Conservation (phyloP, 2,888 invertebrate species). For the Lissonota sp. region DNA sequence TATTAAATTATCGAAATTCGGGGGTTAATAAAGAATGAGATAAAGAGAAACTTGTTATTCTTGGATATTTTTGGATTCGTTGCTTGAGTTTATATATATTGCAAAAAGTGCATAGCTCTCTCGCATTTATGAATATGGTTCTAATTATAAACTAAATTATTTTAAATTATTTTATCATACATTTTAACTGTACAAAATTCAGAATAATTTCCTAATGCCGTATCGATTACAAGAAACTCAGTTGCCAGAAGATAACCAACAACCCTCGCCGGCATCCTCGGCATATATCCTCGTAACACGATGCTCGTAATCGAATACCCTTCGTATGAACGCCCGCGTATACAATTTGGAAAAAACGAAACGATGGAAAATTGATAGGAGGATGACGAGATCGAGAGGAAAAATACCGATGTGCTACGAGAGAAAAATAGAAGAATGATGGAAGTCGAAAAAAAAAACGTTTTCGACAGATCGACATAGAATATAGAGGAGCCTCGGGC, state of each 20-base stretch:
- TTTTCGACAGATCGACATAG: neutral
- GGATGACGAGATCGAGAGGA: conserved; percentile 42
- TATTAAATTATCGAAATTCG: conserved; percentile 44
- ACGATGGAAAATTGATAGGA: conserved; percentile 52
- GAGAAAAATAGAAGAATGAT: conserved; percentile 10
- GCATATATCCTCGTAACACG: conserved; percentile 57
- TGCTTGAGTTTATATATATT: conserved; percentile 2
- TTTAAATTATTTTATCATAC: too few species aligned
- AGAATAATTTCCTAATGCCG: too few species aligned
- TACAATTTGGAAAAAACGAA: conserved; percentile 47
- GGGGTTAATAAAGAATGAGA: conserved; percentile 6
- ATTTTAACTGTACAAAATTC: too few species aligned
- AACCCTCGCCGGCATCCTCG: conserved; percentile 34
- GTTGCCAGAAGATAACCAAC: conserved; percentile 34
- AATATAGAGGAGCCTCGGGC: too few species aligned
- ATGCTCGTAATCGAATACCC: conserved; percentile 66
- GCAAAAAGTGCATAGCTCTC: conserved; percentile 10
- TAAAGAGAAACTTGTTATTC: conserved; percentile 21
- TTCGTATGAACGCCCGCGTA: conserved; percentile 29
- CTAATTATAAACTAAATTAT: too few species aligned
- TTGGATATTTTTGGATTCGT: conserved; percentile 26
- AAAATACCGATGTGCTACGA: conserved; percentile 37
- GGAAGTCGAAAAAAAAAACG: conserved; percentile 41
- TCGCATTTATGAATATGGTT: too few species aligned
- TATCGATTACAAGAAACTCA: conserved; percentile 5